Evolutionary conservation across 1,140 invertebrate species (phyloP).

Genomic region (Notospermus geniculatus): DNA sequence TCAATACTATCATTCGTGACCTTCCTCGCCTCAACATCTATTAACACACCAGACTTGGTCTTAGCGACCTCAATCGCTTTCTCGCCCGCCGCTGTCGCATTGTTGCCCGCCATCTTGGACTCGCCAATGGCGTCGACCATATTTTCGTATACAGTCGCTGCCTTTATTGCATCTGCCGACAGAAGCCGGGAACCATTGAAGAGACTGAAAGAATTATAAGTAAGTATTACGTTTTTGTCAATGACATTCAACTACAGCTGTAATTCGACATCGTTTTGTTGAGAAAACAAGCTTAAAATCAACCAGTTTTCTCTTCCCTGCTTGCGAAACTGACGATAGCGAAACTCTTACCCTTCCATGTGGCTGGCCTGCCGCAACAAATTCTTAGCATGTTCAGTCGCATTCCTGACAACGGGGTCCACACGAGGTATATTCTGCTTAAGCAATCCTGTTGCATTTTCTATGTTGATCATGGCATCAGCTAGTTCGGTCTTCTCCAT

Average conservation of each 20-base stretch:
- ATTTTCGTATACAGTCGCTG: constrained; percentile 77
- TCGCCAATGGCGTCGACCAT: constrained; percentile 69
- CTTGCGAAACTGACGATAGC: too few relatives aligned
- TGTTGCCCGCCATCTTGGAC: constrained; percentile 65
- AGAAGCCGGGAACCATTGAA: constrained; percentile 68
- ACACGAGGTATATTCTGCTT: constrained; percentile 4
- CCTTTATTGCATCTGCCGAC: constrained; percentile 69
- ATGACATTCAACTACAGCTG: too few relatives aligned
- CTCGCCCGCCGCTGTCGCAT: constrained; percentile 65
- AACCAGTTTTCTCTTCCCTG: too few relatives aligned
- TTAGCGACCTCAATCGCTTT: constrained; percentile 51
- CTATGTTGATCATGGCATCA: neutral
- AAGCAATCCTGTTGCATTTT: neutral
- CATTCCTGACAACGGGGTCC: constrained; percentile 51
- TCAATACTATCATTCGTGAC: neutral
- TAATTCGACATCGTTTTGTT: too few relatives aligned
- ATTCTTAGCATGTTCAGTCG: constrained; percentile 68
- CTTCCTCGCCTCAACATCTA: neutral
- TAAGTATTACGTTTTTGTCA: neutral
- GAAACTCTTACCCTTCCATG: constrained; percentile 12
- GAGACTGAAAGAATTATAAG: constrained; percentile 56
- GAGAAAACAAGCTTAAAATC: too few relatives aligned
- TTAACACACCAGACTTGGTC: neutral
- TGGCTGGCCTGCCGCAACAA: constrained; percentile 58
- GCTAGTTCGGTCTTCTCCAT: too few relatives aligned